A percentile compares a stretch with the other conserved stretches of the same genome.
Conservation (phyloP, 2,888 invertebrate genomes). For the Ochropleura plecta region DNA sequence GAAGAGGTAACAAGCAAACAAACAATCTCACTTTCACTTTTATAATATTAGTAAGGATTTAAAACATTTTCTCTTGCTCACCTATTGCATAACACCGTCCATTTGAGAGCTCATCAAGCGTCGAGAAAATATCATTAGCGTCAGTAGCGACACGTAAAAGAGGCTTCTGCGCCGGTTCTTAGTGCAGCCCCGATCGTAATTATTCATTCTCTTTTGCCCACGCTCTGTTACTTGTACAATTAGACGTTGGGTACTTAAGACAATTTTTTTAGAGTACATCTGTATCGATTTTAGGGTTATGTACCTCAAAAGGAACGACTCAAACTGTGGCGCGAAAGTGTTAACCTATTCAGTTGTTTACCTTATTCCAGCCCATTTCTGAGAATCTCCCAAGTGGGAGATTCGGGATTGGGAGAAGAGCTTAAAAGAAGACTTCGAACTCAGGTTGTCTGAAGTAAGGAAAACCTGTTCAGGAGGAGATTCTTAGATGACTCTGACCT, state of each 20-base stretch:
- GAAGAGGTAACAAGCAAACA: too few relatives aligned
- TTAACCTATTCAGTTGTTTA: too few relatives aligned
- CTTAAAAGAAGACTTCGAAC: too few relatives aligned
- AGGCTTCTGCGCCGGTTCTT: slow-evolving; percentile 61
- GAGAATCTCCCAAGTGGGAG: too few relatives aligned
- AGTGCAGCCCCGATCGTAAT: slow-evolving; percentile 61
- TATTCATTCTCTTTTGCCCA: slow-evolving; percentile 49
- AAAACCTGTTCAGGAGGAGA: too few relatives aligned
- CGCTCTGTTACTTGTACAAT: slow-evolving; percentile 20
- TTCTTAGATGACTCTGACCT: too few relatives aligned
- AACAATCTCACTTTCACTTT: too few relatives aligned
- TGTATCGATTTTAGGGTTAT: not conserved
- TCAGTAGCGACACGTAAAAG: slow-evolving; percentile 64
- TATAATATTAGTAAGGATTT: not conserved
- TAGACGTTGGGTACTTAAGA: not conserved
- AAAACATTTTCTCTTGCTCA: not conserved
- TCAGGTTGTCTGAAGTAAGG: too few relatives aligned
- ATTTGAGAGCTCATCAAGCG: slow-evolving; percentile 66
- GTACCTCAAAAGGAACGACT: too few relatives aligned
- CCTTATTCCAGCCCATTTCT: too few relatives aligned
- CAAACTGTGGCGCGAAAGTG: too few relatives aligned
- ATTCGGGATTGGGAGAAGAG: too few relatives aligned
- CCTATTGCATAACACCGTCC: slow-evolving; percentile 55
- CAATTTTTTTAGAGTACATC: not conserved
- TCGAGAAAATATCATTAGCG: slow-evolving; percentile 71